Percentiles rank a stretch among this genome's conserved stretches.
phyloP scores from a whole-genome alignment of 37 sponge, comb jelly and placozoan species.

The Dysidea cf. avara region DNA sequence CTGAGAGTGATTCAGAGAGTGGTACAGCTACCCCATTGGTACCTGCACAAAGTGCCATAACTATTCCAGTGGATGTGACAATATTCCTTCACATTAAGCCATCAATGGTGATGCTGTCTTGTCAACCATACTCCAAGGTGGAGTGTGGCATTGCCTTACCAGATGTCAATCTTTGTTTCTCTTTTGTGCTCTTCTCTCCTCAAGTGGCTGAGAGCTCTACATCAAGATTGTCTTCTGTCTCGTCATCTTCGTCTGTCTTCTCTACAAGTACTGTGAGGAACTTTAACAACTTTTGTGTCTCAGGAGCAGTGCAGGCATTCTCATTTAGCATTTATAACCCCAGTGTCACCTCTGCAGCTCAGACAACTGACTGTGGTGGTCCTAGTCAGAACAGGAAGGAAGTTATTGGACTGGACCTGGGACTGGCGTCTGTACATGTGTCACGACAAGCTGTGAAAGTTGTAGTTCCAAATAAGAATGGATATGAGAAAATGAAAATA shows the following conservation, averaged over 20 bases:
- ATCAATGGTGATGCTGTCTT: conserved; percentile 71
- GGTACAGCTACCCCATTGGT: not conserved
- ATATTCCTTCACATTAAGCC: conserved; percentile 77
- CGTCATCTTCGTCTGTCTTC: not conserved
- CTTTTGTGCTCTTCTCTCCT: conserved; percentile 69
- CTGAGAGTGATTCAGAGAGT: conserved; percentile 15
- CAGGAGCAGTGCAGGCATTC: conserved; percentile 69
- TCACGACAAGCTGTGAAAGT: conserved; percentile 30
- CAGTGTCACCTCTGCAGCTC: conserved; percentile 10
- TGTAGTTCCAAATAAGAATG: not conserved
- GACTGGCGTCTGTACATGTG: conserved; percentile 68
- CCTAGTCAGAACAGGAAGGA: conserved; percentile 28
- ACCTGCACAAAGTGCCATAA: conserved; percentile 15
- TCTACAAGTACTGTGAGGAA: not conserved
- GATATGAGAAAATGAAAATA: conserved; percentile 44
- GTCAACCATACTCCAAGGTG: conserved; percentile 83
- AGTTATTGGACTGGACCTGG: conserved; percentile 63
- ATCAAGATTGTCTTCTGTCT: not conserved
- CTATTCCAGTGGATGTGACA: conserved; percentile 87
- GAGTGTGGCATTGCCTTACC: conserved; percentile 81
- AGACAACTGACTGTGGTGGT: not conserved
- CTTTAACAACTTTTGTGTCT: conserved; percentile 67
- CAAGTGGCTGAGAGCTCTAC: conserved; percentile 11
- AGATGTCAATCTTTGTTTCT: conserved; percentile 59
- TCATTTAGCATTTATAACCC: conserved; percentile 43